Conservation (phyloP, 2,888 invertebrate species). For the Atrina japonica region DNA sequence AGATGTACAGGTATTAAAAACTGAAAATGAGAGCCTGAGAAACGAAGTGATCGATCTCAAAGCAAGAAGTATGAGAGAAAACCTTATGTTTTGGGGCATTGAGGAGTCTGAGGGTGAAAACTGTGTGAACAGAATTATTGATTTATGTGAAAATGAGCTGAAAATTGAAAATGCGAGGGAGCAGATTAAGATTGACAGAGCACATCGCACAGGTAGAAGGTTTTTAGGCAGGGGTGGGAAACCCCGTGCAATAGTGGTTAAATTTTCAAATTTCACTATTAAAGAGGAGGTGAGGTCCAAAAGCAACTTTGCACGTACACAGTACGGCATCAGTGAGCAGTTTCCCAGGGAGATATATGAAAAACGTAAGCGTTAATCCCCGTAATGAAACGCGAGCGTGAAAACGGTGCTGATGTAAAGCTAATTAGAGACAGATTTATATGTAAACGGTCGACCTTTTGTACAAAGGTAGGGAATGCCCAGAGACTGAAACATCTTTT, state of each 20-base stretch:
- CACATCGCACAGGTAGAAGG: background rate
- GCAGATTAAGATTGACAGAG: background rate
- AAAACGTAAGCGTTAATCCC: background rate
- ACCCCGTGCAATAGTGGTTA: background rate
- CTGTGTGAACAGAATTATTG: too few relatives aligned
- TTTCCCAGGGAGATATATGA: conserved; percentile 1
- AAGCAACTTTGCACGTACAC: background rate
- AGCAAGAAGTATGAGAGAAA: too few relatives aligned
- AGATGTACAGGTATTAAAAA: too few relatives aligned
- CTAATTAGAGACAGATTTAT: background rate
- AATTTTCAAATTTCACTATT: background rate
- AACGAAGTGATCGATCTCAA: too few relatives aligned
- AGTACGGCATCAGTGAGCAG: conserved; percentile 4
- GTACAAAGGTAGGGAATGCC: background rate
- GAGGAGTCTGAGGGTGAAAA: too few relatives aligned
- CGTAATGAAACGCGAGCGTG: background rate
- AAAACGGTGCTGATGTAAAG: background rate
- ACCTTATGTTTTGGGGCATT: too few relatives aligned
- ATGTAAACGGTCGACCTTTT: background rate
- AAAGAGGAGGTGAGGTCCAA: conserved; percentile 2
- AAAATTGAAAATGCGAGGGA: too few relatives aligned
- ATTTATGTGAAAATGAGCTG: too few relatives aligned
- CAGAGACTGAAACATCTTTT: too few relatives aligned
- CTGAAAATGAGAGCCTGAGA: too few relatives aligned
- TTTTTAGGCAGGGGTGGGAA: background rate